phyloP scores from a whole-genome alignment of 2,888 invertebrate genomes.

The Amphipoea lucens region DNA sequence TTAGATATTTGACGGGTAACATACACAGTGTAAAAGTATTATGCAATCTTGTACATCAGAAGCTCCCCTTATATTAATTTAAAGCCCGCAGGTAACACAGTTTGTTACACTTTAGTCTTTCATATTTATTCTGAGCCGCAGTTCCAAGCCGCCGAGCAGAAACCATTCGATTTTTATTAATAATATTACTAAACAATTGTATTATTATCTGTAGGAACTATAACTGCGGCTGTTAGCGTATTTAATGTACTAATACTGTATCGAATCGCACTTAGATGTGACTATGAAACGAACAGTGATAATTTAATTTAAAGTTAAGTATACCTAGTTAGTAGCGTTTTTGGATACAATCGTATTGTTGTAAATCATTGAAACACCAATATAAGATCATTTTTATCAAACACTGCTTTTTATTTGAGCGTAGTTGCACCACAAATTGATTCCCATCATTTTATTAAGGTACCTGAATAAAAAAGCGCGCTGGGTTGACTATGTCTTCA shows the following conservation, averaged over 20 bases:
- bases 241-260: conserved; percentile 70
- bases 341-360: conserved; percentile 86
- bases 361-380: conserved; percentile 83
- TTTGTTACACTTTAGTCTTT: conserved; percentile 67
- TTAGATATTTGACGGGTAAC: conserved; percentile 71
- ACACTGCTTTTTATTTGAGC: conserved; percentile 61
- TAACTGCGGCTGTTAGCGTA: conserved; percentile 67
- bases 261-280: conserved; percentile 74
- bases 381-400: conserved; percentile 81
- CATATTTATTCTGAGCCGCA: conserved; percentile 72
- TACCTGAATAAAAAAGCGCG: not conserved
- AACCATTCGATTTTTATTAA: conserved; percentile 50
- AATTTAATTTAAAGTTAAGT: conserved; percentile 82
- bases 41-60: conserved; percentile 65
- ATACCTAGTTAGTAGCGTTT: conserved; percentile 80
- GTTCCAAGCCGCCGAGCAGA: conserved; percentile 61
- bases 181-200: conserved; percentile 61
- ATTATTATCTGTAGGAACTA: conserved; percentile 67
- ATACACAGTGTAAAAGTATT: conserved; percentile 60
- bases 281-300: conserved; percentile 78
- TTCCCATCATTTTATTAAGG: not conserved
- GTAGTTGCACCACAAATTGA: not conserved
- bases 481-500: too few species aligned
- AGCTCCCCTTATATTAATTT: conserved; percentile 62
- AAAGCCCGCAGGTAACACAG: conserved; percentile 48